phyloP scores from a whole-genome alignment of 2,113 vertebrate species.

The Solenodon paradoxus region DNA sequence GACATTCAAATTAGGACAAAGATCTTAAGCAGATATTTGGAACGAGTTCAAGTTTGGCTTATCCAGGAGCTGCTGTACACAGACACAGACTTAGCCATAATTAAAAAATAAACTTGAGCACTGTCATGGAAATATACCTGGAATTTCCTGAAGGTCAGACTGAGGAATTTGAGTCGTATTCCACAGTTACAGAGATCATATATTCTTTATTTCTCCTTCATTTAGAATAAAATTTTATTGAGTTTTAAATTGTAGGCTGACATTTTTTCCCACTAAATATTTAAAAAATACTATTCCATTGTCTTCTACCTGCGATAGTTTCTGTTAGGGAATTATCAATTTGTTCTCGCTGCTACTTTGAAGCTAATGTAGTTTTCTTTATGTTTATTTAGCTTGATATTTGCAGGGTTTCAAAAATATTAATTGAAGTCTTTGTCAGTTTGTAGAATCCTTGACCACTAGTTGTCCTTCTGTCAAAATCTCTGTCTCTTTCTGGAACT shows the following conservation, averaged over 20 bases:
- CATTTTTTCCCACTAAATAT: neutral
- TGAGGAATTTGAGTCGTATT: neutral
- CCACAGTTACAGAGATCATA: neutral
- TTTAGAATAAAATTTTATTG: neutral
- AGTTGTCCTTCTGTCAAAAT: neutral
- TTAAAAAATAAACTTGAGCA: neutral
- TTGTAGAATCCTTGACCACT: neutral
- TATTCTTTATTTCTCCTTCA: neutral
- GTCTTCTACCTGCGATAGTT: neutral
- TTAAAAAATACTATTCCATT: neutral
- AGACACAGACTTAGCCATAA: neutral
- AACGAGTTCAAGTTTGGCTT: neutral
- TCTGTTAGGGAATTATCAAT: neutral
- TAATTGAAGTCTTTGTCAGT: neutral
- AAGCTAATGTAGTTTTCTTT: neutral
- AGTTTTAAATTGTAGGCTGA: neutral
- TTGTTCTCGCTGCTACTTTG: neutral
- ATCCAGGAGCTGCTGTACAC: neutral
- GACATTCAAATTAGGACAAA: neutral
- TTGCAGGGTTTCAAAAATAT: neutral
- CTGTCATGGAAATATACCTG: neutral
- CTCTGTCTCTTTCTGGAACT: neutral
- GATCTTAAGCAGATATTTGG: neutral
- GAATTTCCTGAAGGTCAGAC: neutral
- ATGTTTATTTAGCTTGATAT: neutral